These are phyloP conservation scores for Leptopilina clavipes DNA, from an alignment of 1,140 invertebrate genomes.

Conservation along the genomic window DNA sequence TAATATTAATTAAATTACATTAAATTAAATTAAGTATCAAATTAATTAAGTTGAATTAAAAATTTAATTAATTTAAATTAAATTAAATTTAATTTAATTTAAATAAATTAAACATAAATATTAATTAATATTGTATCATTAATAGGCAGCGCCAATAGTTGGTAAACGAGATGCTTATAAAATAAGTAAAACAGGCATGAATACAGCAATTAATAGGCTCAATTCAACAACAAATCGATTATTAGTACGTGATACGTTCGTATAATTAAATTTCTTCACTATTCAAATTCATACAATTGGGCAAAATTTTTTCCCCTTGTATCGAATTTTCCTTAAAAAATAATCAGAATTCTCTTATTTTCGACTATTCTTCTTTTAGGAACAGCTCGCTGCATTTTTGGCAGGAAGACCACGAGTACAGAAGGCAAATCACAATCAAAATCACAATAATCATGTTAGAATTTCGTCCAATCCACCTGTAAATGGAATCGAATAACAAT, in stretches of 20 bases:
- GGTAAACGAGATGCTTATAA: slow-evolving; percentile 51
- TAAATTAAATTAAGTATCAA: too few species aligned
- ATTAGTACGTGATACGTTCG: slow-evolving; percentile 61
- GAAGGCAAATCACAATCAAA: slow-evolving; percentile 68
- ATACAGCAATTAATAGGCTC: slow-evolving; percentile 60
- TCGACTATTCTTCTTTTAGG: slow-evolving; percentile 68
- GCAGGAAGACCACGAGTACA: slow-evolving; percentile 76
- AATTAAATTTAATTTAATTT: neutral
- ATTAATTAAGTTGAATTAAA: too few species aligned
- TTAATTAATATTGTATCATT: too few species aligned
- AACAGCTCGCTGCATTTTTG: slow-evolving; percentile 76
- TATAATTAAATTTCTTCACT: too few species aligned
- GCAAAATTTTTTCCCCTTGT: slow-evolving; percentile 7
- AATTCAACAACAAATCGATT: slow-evolving; percentile 62
- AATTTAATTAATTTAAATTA: neutral
- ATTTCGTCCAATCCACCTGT: slow-evolving; percentile 72
- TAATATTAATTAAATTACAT: neutral
- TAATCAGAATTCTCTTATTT: neutral
- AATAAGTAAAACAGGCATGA: slow-evolving; percentile 53
- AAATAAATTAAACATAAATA: too few species aligned
- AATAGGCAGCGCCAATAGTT: slow-evolving; percentile 61
- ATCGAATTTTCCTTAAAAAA: too few species aligned
- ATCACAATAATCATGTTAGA: slow-evolving; percentile 74
- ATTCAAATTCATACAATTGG: too few species aligned
- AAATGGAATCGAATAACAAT: slow-evolving; percentile 72